Evolutionary conservation across 1,140 invertebrate species (phyloP), one percentile per base, ranked within the genome.

Genomic region (Zaprionus davidi): DNA sequence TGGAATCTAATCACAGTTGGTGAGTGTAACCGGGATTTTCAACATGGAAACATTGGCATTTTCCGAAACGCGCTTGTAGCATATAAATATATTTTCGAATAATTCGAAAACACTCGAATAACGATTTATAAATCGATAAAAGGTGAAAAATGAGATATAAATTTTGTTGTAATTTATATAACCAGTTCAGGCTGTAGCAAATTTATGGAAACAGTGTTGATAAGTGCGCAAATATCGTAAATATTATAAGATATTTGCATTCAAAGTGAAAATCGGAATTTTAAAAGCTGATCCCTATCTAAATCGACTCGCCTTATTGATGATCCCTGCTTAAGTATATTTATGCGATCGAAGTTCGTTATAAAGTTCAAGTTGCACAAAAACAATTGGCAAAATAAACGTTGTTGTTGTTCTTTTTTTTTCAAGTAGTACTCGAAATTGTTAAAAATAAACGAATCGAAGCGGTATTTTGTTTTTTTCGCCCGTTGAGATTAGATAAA

Each of bases 1-100:
- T 80, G 85, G 85, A 90, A 90, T 90, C 85, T 90, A 90, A 90
- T 90, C 88, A 91, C 90, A 92, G 90, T 92, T 88, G 82, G 86
- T 91, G 86, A 90, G 86, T 92, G 90, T 92, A 91, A 92, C 86
- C 90, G 90, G 90, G 86, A 90, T 90, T 92, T 92, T 91, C 86
- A 92, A 91, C 90, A 92, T 85, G 84, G 70, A 88, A 88, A 84
- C 84, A 90, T 88, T 90, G 70, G 57, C 63, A 59, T 78, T 62
- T 59, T 55, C 34, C 34, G 60, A 74, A 56, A 24, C 64, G 69
- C 78, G 78, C 62, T 17, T 11, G 60, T 20, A n/a, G 46, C 57
- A 57, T 55, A 60, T 53, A 66, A 4, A 12, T 4, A 28, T 28
- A 41, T n/a, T 46, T 26, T 41, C 5, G 55, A 71, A 36, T 31